Evolutionary conservation across 2,113 vertebrate species (phyloP).

Genomic region (Gobiocypris rarus): DNA sequence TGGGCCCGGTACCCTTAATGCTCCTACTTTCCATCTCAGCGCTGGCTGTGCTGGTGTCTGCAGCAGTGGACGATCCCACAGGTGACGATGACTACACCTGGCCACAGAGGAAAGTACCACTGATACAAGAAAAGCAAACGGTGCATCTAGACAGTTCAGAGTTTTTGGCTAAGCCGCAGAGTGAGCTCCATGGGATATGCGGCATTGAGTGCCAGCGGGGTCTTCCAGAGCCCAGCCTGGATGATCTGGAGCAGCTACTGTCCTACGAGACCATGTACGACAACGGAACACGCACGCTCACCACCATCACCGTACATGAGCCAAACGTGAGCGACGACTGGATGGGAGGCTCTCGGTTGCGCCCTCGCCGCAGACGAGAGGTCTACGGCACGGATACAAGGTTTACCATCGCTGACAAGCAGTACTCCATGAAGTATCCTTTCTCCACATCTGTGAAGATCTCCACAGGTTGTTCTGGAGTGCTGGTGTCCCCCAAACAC

Average conservation of each 20-base stretch:
- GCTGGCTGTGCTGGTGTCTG: constrained; percentile 71
- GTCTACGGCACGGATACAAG: constrained; percentile 92
- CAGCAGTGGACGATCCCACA: constrained; percentile 67
- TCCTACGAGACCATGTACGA: constrained; percentile 94
- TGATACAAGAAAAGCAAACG: constrained; percentile 82
- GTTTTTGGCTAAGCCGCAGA: constrained; percentile 80
- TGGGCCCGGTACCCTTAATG: constrained; percentile 81
- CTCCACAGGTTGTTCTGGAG: constrained; percentile 92
- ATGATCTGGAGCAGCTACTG: constrained; percentile 85
- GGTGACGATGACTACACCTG: constrained; percentile 83
- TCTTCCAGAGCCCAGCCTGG: constrained; percentile 78
- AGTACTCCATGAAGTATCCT: constrained; percentile 88
- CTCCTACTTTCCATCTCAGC: constrained; percentile 76
- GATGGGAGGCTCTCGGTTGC: constrained; percentile 55
- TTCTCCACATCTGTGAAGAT: constrained; percentile 93
- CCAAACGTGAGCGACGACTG: constrained; percentile 54
- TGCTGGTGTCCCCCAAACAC: constrained; percentile 89
- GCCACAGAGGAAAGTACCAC: constrained; percentile 86
- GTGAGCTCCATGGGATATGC: constrained; percentile 78
- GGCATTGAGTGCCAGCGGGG: constrained; percentile 90
- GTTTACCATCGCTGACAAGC: constrained; percentile 91
- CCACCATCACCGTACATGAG: constrained; percentile 82
- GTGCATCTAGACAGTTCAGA: constrained; percentile 81
- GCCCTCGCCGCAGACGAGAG: constrained; percentile 81
- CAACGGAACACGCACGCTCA: constrained; percentile 89